Evolutionary conservation across 2,888 invertebrate species (phyloP), one percentile per base, ranked within the genome.

Genomic region (Drosophila fungiperda): DNA sequence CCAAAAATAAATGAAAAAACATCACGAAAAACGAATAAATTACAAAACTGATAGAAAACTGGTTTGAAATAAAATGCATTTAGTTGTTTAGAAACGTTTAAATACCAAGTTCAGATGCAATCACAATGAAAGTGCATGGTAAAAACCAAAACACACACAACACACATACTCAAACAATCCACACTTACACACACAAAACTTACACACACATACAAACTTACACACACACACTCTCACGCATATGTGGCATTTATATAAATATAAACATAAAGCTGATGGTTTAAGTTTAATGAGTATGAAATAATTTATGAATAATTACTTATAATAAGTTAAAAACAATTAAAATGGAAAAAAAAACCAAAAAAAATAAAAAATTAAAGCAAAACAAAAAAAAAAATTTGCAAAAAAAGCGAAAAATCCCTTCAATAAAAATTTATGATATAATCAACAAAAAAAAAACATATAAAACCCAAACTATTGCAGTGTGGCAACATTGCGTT

Each of bases 381-480:
- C 50, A 74, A 66, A 77, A 77, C 59, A 76, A 63, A 66, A 68
- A 83, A 63, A 68, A 55, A 78, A 80, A 68, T 45, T 61, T 52
- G 53, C 70, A 65, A 77, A 74, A 71, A 83, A 80, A 71, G 54
- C 45, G 59, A 81, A 83, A 71, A 91, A 83, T 82, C 84, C 90
- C 90, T 90, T 91, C 91, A 92, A 91, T 92, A 92, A 89, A 85
- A 91, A 91, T 89, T 90, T 92, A 92, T 92, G 92, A 89, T 86
- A 87, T 82, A 89, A 85, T 80, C 90, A 87, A 87, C 67, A 83
- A 83, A 82, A 80, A 76, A 64, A 65, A 57, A 42, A 64, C 54
- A 63, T 36, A 9, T 5, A 26, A 3, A 42, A 35, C 54, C 2
- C 20, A 15, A 42, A 33, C n/a, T 57, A 35, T 57, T 26, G 17